Base-by-base conservation (phyloP, 1,140 invertebrate genomes). In the Parapsyche elsis region DNA sequence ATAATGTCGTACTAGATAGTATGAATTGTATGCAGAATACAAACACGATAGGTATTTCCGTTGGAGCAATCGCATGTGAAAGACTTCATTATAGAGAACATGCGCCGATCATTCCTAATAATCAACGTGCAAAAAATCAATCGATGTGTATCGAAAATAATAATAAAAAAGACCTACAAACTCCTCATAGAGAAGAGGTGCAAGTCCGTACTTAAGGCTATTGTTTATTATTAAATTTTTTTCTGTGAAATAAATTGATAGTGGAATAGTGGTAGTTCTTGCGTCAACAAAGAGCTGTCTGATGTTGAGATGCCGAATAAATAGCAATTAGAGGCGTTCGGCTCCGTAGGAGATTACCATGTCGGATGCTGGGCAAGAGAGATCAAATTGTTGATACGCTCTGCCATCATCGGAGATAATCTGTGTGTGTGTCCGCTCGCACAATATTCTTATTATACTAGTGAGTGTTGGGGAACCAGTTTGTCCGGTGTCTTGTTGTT, bases 301-400 rank as follows among this genome's bases (percentile, higher is more conserved):
- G 21, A 53, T 16, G 57, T 61, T 21, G 0, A 16, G 23, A 24
- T 26, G 12, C 64, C 64, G 64, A 67, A 67, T 67, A 67, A 67
- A 67, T 67, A 67, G 64, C 21, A 67, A 67, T 67, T 67, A 67
- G 64, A 67, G 64, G 64, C 64, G 10, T 61, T 61, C 59, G 59
- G 21, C 59, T 61, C 59, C 59, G 59, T 30, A 19, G 64, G 71
- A 75, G 73, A 75, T 75, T 75, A 57, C 45, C 45, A 73, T 73
- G 45, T 75, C 45, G 73, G 45, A 75, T 75, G 73, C 44, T 24
- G 9, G 12, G 38, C 49, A 24, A 19, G 64, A 67, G 45, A 75
- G 73, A 75, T 75, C 73, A 77, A 77, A 77, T 64, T 67, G 75
- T 77, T 77, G 75, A 77, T 77, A 77, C 57, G 75, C 75, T 77